These are phyloP conservation scores for Maniola jurtina DNA, from an alignment of 1,140 invertebrate species.

Conservation along the genomic window DNA sequence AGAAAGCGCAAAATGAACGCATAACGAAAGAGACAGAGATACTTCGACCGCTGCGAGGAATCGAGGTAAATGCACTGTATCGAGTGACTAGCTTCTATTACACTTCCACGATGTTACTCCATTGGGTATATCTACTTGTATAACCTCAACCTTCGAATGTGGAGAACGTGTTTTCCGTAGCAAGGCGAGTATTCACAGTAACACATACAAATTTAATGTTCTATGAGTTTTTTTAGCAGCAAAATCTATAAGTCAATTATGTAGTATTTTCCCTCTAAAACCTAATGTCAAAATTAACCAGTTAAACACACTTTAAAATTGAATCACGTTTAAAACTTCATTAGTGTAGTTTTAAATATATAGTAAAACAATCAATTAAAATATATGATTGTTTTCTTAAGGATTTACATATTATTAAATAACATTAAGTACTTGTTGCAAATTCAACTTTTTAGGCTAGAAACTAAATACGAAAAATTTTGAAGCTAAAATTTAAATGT, in stretches of 20 bases:
- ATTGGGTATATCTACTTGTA: constrained; percentile 31
- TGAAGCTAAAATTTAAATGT: neutral
- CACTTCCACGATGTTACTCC: constrained; percentile 19
- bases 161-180: constrained; percentile 3
- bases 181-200: neutral
- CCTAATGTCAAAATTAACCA: too few relatives aligned
- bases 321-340: too few relatives aligned
- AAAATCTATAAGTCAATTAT: neutral
- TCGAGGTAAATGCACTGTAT: constrained; percentile 70
- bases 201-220: constrained; percentile 1
- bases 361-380: too few relatives aligned
- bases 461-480: neutral
- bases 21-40: constrained; percentile 45
- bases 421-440: neutral
- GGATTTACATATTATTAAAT: neutral
- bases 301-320: too few relatives aligned
- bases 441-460: neutral
- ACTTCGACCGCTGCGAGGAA: constrained; percentile 57
- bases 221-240: neutral
- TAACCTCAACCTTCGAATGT: constrained; percentile 37
- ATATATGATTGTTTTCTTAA: neutral
- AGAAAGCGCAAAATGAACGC: constrained; percentile 43
- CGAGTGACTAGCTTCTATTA: constrained; percentile 54
- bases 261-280: neutral
- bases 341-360: too few relatives aligned